These are phyloP conservation scores for Furcifer pardalis DNA, from an alignment of 2,797 vertebrate genomes.

Conservation along the genomic window DNA sequence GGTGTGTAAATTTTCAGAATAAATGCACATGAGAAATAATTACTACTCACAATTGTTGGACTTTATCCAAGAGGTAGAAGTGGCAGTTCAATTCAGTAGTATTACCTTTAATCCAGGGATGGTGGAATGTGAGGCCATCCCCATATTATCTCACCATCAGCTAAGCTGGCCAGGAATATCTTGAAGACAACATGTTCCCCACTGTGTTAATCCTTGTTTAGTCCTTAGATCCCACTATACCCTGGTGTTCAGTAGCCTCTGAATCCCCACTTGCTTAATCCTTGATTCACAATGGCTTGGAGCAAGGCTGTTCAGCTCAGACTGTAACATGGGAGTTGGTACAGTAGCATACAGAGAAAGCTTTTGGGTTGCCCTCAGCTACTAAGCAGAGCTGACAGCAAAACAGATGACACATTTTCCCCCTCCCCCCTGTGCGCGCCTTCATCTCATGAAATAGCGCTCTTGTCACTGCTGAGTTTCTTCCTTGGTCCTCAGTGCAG, in stretches of 20 bases:
- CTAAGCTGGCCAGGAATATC: too few relatives aligned
- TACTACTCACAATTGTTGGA: conserved; percentile 17
- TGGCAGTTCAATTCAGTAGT: too few relatives aligned
- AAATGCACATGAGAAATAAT: not conserved
- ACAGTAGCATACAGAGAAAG: not conserved
- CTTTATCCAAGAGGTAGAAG: not conserved
- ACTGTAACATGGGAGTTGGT: too few relatives aligned
- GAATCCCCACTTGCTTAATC: not conserved
- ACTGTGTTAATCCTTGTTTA: not conserved
- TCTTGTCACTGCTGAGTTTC: not conserved
- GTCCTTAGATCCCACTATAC: not conserved
- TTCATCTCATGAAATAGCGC: not conserved
- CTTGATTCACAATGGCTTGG: not conserved
- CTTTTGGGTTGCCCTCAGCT: not conserved
- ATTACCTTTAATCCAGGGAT: too few relatives aligned
- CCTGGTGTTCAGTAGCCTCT: not conserved
- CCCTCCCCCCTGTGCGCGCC: too few relatives aligned
- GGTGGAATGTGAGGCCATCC: too few relatives aligned
- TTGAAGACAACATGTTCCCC: too few relatives aligned
- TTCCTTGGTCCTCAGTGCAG: not conserved
- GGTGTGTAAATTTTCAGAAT: not conserved
- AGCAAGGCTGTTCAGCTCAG: too few relatives aligned
- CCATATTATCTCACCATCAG: too few relatives aligned
- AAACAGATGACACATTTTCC: not conserved
- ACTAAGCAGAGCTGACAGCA: not conserved